Evolutionary conservation across 1,140 invertebrate genomes (phyloP).

Genomic region (Tribolium madens): DNA sequence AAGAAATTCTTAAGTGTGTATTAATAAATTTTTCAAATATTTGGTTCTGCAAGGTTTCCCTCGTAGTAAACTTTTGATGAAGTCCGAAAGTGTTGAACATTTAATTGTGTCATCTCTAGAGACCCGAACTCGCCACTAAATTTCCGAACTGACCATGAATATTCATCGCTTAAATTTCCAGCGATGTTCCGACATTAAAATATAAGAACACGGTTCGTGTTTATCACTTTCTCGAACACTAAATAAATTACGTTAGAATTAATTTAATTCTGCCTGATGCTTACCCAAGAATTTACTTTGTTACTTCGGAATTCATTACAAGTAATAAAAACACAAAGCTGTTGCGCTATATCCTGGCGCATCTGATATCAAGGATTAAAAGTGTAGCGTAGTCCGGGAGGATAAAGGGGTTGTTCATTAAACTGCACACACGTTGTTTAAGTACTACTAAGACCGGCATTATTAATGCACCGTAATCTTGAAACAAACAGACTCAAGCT

Average conservation of each 20-base stretch:
- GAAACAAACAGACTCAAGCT: conserved; percentile 8
- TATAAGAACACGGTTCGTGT: conserved; percentile 2
- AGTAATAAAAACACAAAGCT: conserved; percentile 42
- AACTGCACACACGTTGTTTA: conserved; percentile 37
- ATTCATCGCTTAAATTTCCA: conserved; percentile 15
- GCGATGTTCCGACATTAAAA: neutral
- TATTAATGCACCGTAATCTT: conserved; percentile 42
- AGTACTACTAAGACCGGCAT: conserved; percentile 11
- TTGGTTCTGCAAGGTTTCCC: neutral
- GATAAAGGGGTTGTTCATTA: conserved; percentile 43
- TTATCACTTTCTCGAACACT: conserved; percentile 27
- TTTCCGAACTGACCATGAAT: conserved; percentile 4
- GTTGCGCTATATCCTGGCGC: conserved; percentile 29
- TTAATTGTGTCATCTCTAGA: neutral
- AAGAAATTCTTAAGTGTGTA: no score
- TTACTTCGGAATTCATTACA: conserved; percentile 40
- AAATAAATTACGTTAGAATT: conserved; percentile 35
- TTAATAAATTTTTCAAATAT: neutral
- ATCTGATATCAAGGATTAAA: conserved; percentile 42
- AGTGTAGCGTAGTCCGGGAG: conserved; percentile 8
- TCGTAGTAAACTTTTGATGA: neutral
- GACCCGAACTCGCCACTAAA: neutral
- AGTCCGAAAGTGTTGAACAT: neutral
- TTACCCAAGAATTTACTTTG: conserved; percentile 29
- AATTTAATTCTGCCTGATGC: conserved; percentile 31